These are phyloP conservation scores for Typhlomys cinereus DNA, from an alignment of 2,113 vertebrate species.

Conservation along the genomic window DNA sequence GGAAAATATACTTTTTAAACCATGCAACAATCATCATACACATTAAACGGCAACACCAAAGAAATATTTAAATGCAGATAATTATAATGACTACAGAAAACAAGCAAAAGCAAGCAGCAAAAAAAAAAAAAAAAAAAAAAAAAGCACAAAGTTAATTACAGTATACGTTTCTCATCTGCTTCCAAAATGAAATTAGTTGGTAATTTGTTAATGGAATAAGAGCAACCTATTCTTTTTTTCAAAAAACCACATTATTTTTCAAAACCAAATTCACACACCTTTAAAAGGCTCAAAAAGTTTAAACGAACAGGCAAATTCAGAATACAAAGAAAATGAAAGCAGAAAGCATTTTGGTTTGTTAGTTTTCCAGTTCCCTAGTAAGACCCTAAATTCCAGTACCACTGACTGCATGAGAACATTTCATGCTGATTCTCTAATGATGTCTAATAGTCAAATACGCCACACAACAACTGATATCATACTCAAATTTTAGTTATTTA, in stretches of 20 bases:
- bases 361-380: background rate
- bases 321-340: slow-evolving; percentile 39
- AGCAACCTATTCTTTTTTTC: background rate
- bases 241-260: slow-evolving; percentile 36
- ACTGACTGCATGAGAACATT: background rate
- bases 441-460: slow-evolving; percentile 42
- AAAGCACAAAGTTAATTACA: slow-evolving; percentile 48
- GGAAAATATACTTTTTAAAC: slow-evolving; percentile 15
- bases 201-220: background rate
- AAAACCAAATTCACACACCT: slow-evolving; percentile 19
- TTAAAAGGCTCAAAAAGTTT: slow-evolving; percentile 24
- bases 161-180: background rate
- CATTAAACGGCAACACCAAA: background rate
- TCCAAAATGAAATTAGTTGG: slow-evolving; percentile 16
- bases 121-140: slow-evolving; percentile 43
- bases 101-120: background rate
- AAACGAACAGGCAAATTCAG: background rate
- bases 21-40: background rate
- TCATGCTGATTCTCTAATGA: background rate
- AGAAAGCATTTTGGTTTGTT: slow-evolving; percentile 21
- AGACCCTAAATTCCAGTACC: background rate
- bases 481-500: slow-evolving; percentile 77
- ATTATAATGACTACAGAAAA: background rate
- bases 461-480: slow-evolving; percentile 37
- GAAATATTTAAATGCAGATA: slow-evolving; percentile 37